Evolutionary conservation across 2,113 vertebrate genomes (phyloP), one percentile per base, ranked within the genome.

Genomic region (Butastur rufipennis): DNA sequence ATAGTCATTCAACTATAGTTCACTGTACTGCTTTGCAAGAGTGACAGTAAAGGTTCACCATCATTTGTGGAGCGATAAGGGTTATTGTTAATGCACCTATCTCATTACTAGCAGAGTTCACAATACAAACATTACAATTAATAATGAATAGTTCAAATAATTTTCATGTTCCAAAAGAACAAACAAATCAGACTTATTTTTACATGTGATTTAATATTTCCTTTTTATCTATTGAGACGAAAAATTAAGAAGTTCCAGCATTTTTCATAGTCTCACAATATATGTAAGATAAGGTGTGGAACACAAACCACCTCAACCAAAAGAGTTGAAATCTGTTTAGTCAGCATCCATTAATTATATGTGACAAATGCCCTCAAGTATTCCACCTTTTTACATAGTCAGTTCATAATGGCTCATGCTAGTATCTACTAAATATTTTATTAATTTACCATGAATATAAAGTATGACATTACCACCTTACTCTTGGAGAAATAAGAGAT

Each of bases 401-500:
- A 94, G 79, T 94, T 97, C 73, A 91, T 97, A 97, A 97, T 71
- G 78, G 78, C 80, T 96, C 71, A 55, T 67, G 91, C 90, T 97
- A 97, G 93, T 86, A 97, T 85, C 89, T 97, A 81, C 63, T 97
- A 96, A 81, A 96, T 96, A 98, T 96, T 98, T 98, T 94, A 98
- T 96, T 97, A 97, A 96, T 98, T 98, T 97, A 96, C 68, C 94
- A 92, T 95, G 59, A 97, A 96, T 94, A 97, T 95, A 96, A 97
- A 97, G 81, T 96, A 92, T 79, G 55, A 95, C 89, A 96, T 95
- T 94, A 96, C 55, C 81, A 90, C 77, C 81, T 40, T 85, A 83
- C 61, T 95, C 32, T 92, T 94, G 74, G 66, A 94, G 82, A 95
- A 97, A 88, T 74, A 94, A 89, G 50, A 93, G 40, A 92, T 88